A percentile compares a stretch with the other conserved stretches of the same genome.
These are phyloP conservation scores for Drosophila auraria DNA, from an alignment of 1,140 invertebrate genomes.

Conservation along the genomic window DNA sequence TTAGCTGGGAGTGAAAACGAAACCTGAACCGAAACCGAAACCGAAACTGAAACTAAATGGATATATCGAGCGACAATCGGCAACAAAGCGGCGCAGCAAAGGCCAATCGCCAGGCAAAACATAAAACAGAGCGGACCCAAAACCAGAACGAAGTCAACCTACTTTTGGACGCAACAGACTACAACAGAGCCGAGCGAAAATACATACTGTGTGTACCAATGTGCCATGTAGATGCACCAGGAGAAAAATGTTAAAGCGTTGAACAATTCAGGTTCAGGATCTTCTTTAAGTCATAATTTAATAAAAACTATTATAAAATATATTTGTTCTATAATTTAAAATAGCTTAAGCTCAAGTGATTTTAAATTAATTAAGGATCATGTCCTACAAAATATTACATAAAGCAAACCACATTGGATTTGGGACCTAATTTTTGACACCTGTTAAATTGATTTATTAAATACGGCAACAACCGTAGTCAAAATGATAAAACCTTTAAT, in stretches of 20 bases:
- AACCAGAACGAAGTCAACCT: constrained; percentile 71
- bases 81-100: constrained; percentile 31
- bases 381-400: too few relatives aligned
- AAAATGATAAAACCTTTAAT: too few relatives aligned
- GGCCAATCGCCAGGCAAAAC: constrained; percentile 15
- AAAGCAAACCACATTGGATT: too few relatives aligned
- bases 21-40: constrained; percentile 49
- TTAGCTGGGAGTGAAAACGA: constrained; percentile 64
- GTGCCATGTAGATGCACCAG: constrained; percentile 11
- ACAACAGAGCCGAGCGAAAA: constrained; percentile 13
- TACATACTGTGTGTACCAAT: constrained; percentile 10
- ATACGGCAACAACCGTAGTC: too few relatives aligned
- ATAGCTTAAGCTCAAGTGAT: too few relatives aligned
- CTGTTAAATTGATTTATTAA: too few relatives aligned
- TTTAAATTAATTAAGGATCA: too few relatives aligned
- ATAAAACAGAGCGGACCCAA: constrained; percentile 44
- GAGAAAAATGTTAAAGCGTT: background rate
- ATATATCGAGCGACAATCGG: constrained; percentile 39
- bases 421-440: too few relatives aligned
- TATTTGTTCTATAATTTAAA: background rate
- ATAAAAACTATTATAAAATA: background rate
- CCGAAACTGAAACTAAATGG: constrained; percentile 52
- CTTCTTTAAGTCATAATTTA: background rate
- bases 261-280: too few relatives aligned
- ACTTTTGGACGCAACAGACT: constrained; percentile 76